A percentile compares a stretch with the other conserved stretches of the same genome.
These are phyloP conservation scores for Tenualosa ilisha DNA, from an alignment of 2,797 vertebrate genomes.

Conservation along the genomic window DNA sequence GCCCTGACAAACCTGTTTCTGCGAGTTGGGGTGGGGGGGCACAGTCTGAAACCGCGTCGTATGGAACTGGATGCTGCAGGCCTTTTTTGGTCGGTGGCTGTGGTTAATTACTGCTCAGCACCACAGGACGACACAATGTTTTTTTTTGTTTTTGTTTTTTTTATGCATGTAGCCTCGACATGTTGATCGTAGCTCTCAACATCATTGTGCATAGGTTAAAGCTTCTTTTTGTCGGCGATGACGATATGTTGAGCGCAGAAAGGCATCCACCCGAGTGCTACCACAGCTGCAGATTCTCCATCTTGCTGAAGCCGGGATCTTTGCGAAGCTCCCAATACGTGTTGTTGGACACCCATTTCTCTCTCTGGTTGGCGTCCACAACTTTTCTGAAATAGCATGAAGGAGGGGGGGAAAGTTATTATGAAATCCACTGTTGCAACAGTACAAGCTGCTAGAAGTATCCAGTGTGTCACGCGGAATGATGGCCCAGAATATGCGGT, in stretches of 20 bases:
- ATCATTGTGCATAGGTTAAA: conserved; percentile 76
- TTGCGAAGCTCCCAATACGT: conserved; percentile 97
- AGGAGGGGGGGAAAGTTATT: conserved; percentile 22
- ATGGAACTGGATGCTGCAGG: conserved; percentile 47
- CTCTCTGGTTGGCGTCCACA: conserved; percentile 89
- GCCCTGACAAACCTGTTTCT: conserved; percentile 65
- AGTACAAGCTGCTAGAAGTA: background rate
- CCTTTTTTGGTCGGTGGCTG: conserved; percentile 33
- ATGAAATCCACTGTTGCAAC: background rate
- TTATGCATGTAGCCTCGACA: conserved; percentile 19
- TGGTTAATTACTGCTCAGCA: conserved; percentile 46
- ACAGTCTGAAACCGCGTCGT: conserved; percentile 29
- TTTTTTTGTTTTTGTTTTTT: no score
- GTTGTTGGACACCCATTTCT: conserved; percentile 95
- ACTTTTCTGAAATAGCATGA: conserved; percentile 82
- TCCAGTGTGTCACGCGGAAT: background rate
- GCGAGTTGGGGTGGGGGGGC: conserved; percentile 54
- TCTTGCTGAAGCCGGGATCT: conserved; percentile 95
- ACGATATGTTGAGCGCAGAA: conserved; percentile 67
- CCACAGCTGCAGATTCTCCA: conserved; percentile 89
- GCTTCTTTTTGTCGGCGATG: conserved; percentile 67
- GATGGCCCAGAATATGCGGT: background rate
- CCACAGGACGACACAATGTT: conserved; percentile 37
- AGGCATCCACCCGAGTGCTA: conserved; percentile 72
- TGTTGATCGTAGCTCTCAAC: conserved; percentile 29